Conservation (phyloP, 1,140 invertebrate genomes). For the Hylyphantes graminicola region DNA sequence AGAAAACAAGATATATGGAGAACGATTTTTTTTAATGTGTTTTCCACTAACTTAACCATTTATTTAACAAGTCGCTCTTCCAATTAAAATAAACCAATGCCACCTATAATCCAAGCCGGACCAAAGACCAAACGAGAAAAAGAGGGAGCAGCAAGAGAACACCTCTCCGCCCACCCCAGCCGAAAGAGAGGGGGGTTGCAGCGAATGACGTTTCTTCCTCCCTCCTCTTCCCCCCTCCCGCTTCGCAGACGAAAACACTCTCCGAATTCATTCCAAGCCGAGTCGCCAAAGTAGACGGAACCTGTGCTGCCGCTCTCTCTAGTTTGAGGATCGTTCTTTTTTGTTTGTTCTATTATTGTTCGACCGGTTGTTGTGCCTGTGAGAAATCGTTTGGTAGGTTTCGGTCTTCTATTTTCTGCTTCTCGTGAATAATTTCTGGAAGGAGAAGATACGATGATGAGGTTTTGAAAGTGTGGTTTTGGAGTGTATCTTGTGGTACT, state of each 20-base stretch:
- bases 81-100: too few species aligned
- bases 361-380: neutral
- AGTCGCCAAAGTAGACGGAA: neutral
- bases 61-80: too few species aligned
- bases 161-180: slow-evolving; percentile 30
- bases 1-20: too few species aligned
- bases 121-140: too few species aligned
- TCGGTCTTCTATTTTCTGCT: too few species aligned
- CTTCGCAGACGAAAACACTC: slow-evolving; percentile 32
- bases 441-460: neutral
- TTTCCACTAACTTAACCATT: too few species aligned
- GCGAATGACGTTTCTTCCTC: slow-evolving; percentile 3
- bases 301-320: neutral
- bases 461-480: slow-evolving; percentile 24
- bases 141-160: slow-evolving; percentile 8
- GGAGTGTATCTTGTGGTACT: too few species aligned
- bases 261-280: slow-evolving; percentile 34
- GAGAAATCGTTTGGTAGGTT: too few species aligned
- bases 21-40: too few species aligned
- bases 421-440: neutral
- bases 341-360: neutral
- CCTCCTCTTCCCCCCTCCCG: neutral
- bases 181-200: slow-evolving; percentile 17
- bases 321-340: neutral
- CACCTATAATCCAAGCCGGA: too few species aligned